Evolutionary conservation across 1,140 invertebrate genomes (phyloP).

Genomic region (Venturia canescens): DNA sequence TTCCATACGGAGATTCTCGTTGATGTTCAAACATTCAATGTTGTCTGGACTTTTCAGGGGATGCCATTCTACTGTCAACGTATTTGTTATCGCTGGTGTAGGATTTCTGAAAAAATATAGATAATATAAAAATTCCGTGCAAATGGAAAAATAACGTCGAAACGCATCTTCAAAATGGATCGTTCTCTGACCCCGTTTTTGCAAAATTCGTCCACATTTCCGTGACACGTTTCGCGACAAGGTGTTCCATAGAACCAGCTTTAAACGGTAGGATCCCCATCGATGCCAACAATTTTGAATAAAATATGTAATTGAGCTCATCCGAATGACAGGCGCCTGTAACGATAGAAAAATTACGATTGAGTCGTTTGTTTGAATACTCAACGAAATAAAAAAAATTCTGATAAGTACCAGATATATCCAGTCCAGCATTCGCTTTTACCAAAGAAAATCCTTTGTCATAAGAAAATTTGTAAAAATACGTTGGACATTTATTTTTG

Average conservation of each 20-base stretch:
- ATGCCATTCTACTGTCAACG: constrained; percentile 66
- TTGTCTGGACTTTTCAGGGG: constrained; percentile 58
- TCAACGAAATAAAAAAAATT: background rate
- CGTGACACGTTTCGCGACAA: constrained; percentile 61
- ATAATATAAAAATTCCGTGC: background rate
- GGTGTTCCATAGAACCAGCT: constrained; percentile 33
- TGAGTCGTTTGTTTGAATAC: too few species aligned
- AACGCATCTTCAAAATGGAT: too few species aligned
- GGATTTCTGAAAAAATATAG: constrained; percentile 65
- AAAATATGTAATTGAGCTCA: constrained; percentile 64
- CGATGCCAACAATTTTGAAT: constrained; percentile 3
- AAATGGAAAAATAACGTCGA: constrained; percentile 1
- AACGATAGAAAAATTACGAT: background rate
- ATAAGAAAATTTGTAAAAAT: constrained; percentile 77
- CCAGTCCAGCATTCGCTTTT: constrained; percentile 35
- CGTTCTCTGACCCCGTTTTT: constrained; percentile 62
- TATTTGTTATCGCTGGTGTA: constrained; percentile 60
- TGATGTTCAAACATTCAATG: constrained; percentile 53
- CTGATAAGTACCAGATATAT: constrained; percentile 23
- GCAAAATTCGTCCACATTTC: constrained; percentile 73
- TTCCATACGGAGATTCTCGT: constrained; percentile 49
- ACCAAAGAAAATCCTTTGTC: constrained; percentile 48
- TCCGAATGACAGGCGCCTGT: constrained; percentile 64
- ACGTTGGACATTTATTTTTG: constrained; percentile 66
- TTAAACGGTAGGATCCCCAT: background rate